A percentile compares a stretch with the other conserved stretches of the same genome.
These are phyloP conservation scores for Philhelius pedissequus DNA, from an alignment of 2,888 invertebrate species.

Conservation along the genomic window DNA sequence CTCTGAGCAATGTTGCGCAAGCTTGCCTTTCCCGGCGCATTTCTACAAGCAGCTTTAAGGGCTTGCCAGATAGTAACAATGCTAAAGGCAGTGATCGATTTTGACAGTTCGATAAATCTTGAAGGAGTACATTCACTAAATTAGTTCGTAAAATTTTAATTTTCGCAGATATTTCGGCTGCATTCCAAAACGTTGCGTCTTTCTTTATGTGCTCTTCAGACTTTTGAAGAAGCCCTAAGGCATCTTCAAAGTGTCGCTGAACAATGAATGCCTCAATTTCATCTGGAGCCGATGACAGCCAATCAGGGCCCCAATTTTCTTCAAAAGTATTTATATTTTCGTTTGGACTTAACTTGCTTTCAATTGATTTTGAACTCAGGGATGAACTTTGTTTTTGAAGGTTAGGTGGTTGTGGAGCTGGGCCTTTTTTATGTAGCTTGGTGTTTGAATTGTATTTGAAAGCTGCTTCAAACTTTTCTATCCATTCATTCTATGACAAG, in stretches of 20 bases:
- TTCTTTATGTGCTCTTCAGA: conserved; percentile 81
- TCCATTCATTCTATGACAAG: conserved; percentile 89
- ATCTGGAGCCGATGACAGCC: conserved; percentile 94
- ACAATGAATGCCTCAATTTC: conserved; percentile 97
- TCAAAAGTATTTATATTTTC: conserved; percentile 71
- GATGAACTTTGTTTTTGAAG: conserved; percentile 69
- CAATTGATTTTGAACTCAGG: conserved; percentile 71
- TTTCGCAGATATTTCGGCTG: conserved; percentile 77
- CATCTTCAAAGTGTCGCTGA: conserved; percentile 96
- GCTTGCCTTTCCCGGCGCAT: conserved; percentile 79
- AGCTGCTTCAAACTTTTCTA: conserved; percentile 93
- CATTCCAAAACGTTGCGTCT: conserved; percentile 73
- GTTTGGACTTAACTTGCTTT: conserved; percentile 72
- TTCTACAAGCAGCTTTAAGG: conserved; percentile 86
- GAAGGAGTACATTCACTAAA: conserved; percentile 91
- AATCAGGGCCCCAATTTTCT: conserved; percentile 84
- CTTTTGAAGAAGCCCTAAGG: conserved; percentile 89
- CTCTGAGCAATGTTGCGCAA: conserved; percentile 76
- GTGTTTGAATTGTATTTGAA: conserved; percentile 88
- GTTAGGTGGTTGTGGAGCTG: conserved; percentile 79
- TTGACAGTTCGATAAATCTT: conserved; percentile 92
- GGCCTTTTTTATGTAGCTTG: conserved; percentile 78
- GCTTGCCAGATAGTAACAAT: conserved; percentile 89
- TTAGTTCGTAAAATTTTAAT: conserved; percentile 86
- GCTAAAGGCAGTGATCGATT: conserved; percentile 95